Conservation (phyloP, 2,888 invertebrate genomes). For the Drosophila parthenogenetica region DNA sequence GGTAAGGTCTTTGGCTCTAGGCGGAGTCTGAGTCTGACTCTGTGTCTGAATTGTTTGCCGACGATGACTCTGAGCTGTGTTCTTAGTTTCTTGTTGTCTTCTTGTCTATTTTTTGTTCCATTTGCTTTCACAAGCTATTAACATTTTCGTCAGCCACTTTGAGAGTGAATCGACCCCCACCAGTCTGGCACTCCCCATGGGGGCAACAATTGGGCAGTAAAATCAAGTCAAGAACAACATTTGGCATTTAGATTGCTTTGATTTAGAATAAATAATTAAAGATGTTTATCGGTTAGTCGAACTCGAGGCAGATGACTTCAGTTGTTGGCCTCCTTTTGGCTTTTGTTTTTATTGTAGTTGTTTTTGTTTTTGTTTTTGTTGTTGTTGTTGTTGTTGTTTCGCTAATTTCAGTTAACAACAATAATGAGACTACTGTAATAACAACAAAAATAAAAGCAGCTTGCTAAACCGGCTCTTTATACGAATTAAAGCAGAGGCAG, state of each 20-base stretch:
- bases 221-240: conserved; percentile 40
- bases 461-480: conserved; percentile 64
- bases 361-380: conserved; percentile 12
- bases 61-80: neutral
- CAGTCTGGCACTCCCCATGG: neutral
- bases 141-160: conserved; percentile 39
- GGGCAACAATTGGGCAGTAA: conserved; percentile 6
- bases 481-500: conserved; percentile 25
- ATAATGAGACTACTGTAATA: conserved; percentile 21
- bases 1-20: neutral
- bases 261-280: conserved; percentile 77
- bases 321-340: conserved; percentile 36
- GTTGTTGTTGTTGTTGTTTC: conserved; percentile 15
- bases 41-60: neutral
- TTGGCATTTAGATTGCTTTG: conserved; percentile 64
- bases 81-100: neutral
- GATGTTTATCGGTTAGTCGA: conserved; percentile 57
- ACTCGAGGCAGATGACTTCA: conserved; percentile 49
- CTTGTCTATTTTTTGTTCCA: neutral
- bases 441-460: conserved; percentile 39
- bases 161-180: conserved; percentile 1
- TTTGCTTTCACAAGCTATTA: conserved; percentile 47
- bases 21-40: neutral
- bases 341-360: conserved; percentile 8
- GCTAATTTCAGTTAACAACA: conserved; percentile 46